Percentiles rank a stretch among this genome's conserved stretches.
phyloP scores from a whole-genome alignment of 1,140 invertebrate genomes.

The Euwallacea fornicatus region DNA sequence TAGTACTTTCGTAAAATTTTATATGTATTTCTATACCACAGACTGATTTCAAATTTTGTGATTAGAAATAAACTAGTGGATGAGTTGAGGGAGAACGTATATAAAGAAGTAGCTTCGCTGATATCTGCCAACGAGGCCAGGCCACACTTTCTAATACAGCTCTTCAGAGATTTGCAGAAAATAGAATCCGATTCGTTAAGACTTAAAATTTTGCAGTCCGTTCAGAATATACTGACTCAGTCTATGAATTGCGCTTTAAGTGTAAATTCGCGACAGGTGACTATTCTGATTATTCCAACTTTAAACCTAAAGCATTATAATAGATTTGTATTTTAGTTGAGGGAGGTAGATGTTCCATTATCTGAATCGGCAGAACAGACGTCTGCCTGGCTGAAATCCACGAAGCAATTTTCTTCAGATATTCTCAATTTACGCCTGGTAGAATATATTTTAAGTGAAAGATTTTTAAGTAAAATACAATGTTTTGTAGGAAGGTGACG shows the following conservation, averaged over 20 bases:
- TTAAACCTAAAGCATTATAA: no score
- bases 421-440: slow-evolving; percentile 30
- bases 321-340: slow-evolving; percentile 15
- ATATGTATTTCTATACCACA: no score
- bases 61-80: slow-evolving; percentile 62
- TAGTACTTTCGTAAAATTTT: no score
- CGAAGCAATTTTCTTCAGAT: slow-evolving; percentile 29
- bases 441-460: neutral
- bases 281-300: slow-evolving; percentile 1
- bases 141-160: slow-evolving; percentile 67
- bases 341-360: neutral
- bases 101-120: slow-evolving; percentile 69
- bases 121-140: slow-evolving; percentile 69
- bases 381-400: slow-evolving; percentile 35
- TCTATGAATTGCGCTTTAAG: slow-evolving; percentile 40
- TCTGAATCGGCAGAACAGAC: slow-evolving; percentile 26
- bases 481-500: slow-evolving; percentile 30
- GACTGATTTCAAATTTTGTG: no score
- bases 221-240: slow-evolving; percentile 54
- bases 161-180: slow-evolving; percentile 66
- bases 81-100: slow-evolving; percentile 66
- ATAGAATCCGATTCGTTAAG: slow-evolving; percentile 68
- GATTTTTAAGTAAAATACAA: neutral
- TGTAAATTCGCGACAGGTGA: slow-evolving; percentile 38
- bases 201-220: slow-evolving; percentile 62